These are phyloP conservation scores for Podiceps cristatus DNA, from an alignment of 2,113 vertebrate genomes.

Conservation along the genomic window DNA sequence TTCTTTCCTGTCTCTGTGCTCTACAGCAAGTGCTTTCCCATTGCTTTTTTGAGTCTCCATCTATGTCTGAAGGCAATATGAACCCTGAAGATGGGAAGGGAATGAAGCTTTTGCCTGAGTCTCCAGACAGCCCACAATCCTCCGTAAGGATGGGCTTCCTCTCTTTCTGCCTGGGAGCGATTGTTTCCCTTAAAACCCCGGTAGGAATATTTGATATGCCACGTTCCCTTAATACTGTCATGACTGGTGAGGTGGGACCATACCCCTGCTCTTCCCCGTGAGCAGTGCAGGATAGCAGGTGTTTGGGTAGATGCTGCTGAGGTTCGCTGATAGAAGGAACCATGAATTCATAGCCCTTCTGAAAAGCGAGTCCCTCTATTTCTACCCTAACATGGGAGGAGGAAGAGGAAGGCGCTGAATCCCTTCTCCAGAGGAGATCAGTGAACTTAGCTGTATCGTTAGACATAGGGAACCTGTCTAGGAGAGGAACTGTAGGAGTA, in stretches of 20 bases:
- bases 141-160: background rate
- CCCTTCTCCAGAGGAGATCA: background rate
- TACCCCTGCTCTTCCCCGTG: background rate
- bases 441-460: background rate
- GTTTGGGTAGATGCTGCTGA: background rate
- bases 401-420: background rate
- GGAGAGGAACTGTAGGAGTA: background rate
- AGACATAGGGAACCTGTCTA: background rate
- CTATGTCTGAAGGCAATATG: background rate
- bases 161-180: background rate
- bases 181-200: background rate
- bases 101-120: background rate
- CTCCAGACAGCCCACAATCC: background rate
- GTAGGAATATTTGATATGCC: background rate
- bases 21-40: background rate
- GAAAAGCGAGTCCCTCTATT: background rate
- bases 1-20: background rate
- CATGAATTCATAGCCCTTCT: background rate
- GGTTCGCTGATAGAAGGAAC: background rate
- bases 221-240: background rate
- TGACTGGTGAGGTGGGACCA: background rate
- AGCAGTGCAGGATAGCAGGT: background rate
- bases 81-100: background rate
- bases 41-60: background rate
- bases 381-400: background rate